Evolutionary conservation across 1,140 invertebrate genomes (phyloP).

Genomic region (Danaus plexippus): DNA sequence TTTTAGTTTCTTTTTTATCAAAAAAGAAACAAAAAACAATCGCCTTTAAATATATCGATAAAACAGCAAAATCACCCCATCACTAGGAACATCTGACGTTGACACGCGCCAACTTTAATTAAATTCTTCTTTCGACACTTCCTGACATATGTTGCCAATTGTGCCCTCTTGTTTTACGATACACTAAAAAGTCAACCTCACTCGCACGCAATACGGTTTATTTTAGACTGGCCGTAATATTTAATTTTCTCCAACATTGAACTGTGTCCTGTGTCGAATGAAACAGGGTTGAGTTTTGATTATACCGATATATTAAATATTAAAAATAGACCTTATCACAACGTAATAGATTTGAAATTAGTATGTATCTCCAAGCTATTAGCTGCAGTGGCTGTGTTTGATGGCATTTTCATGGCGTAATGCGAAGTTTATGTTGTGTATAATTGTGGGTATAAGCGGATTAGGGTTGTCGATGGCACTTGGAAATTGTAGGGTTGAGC

Average conservation of each 20-base stretch:
- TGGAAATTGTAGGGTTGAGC: background rate
- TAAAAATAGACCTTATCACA: conserved; percentile 6
- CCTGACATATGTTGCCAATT: conserved; percentile 54
- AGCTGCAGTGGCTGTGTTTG: conserved; percentile 24
- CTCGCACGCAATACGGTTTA: background rate
- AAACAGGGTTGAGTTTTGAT: conserved; percentile 7
- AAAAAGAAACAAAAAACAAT: too few relatives aligned
- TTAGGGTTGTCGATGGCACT: conserved; percentile 6
- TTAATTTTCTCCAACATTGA: conserved; percentile 2
- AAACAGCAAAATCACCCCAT: conserved; percentile 7
- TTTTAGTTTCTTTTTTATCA: too few relatives aligned
- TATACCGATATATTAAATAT: background rate
- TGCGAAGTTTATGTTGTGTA: conserved; percentile 28
- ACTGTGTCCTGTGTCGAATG: conserved; percentile 8
- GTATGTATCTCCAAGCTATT: conserved; percentile 10
- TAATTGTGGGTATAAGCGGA: conserved; percentile 20
- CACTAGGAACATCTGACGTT: conserved; percentile 23
- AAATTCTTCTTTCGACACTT: conserved; percentile 52
- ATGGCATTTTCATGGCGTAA: conserved; percentile 37
- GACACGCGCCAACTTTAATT: conserved; percentile 44
- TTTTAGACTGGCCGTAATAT: background rate
- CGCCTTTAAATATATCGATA: conserved; percentile 4
- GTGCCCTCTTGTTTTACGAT: conserved; percentile 10
- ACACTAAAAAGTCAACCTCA: conserved; percentile 8
- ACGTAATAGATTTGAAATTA: conserved; percentile 14